These are phyloP conservation scores for Coregonus suidteri DNA, from an alignment of 2,797 vertebrate genomes.

Conservation along the genomic window DNA sequence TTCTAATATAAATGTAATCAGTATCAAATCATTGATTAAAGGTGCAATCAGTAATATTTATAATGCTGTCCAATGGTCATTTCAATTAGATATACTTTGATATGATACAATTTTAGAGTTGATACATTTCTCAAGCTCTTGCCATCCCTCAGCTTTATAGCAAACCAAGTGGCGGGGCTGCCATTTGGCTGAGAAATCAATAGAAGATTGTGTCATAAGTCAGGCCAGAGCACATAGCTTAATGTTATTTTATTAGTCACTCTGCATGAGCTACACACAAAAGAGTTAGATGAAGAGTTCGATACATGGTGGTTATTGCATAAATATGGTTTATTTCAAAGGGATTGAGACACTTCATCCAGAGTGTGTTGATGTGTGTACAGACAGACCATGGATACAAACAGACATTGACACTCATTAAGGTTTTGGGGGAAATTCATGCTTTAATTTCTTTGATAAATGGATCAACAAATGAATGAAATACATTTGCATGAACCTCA, in stretches of 20 bases:
- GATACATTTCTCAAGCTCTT: not conserved
- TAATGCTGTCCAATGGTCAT: not conserved
- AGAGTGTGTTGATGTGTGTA: not conserved
- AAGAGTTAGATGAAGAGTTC: not conserved
- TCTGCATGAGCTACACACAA: not conserved
- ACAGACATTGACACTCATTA: not conserved
- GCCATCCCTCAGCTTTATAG: not conserved
- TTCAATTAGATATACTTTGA: not conserved
- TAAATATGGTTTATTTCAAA: not conserved
- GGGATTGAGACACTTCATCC: not conserved
- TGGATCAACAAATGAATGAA: not conserved
- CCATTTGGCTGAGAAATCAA: not conserved
- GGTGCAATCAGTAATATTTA: not conserved
- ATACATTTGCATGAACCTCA: not conserved
- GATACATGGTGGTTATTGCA: not conserved
- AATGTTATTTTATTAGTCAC: not conserved
- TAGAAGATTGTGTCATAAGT: not conserved
- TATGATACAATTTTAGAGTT: not conserved
- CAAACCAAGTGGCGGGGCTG: not conserved
- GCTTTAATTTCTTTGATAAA: no score
- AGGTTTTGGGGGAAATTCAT: not conserved
- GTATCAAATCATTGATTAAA: no score
- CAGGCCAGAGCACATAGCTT: not conserved
- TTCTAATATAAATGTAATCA: no score
- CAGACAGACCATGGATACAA: not conserved